Conservation (phyloP, 2,888 invertebrate genomes). For the Eutolmus rufibarbis region DNA sequence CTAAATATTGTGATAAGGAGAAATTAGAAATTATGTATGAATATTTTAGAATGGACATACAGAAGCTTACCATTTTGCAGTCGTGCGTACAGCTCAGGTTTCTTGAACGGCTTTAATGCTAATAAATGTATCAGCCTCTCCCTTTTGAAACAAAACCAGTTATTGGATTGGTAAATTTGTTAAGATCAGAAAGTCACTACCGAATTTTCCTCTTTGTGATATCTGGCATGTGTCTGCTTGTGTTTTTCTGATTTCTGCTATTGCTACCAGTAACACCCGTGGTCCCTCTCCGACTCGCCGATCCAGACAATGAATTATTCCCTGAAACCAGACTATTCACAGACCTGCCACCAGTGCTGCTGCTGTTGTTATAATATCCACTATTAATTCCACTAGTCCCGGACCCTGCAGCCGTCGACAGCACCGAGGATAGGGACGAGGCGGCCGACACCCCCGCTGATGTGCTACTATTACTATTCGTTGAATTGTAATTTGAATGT, state of each 20-base stretch:
- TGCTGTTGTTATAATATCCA: constrained; percentile 52
- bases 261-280: constrained; percentile 34
- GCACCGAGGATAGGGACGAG: constrained; percentile 57
- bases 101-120: constrained; percentile 92
- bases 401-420: constrained; percentile 53
- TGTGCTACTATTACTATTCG: constrained; percentile 7
- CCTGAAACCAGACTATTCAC: constrained; percentile 38
- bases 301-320: constrained; percentile 23
- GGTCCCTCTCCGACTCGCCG: constrained; percentile 41
- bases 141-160: constrained; percentile 57
- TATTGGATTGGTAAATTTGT: constrained; percentile 38
- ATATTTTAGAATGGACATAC: background rate
- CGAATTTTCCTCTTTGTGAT: constrained; percentile 77
- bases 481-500: constrained; percentile 24
- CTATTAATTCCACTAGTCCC: constrained; percentile 56
- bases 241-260: constrained; percentile 38
- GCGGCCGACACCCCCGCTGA: constrained; percentile 46
- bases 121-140: constrained; percentile 94
- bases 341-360: constrained; percentile 44
- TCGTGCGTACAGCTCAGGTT: constrained; percentile 85
- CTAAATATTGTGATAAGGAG: background rate
- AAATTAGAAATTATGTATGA: background rate
- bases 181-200: constrained; percentile 62
- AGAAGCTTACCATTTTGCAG: constrained; percentile 77
- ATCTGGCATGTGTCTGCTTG: constrained; percentile 69